Evolutionary conservation across 1,140 invertebrate species (phyloP), one percentile per base, ranked within the genome.

Genomic region (Drosophila subpulchrella): DNA sequence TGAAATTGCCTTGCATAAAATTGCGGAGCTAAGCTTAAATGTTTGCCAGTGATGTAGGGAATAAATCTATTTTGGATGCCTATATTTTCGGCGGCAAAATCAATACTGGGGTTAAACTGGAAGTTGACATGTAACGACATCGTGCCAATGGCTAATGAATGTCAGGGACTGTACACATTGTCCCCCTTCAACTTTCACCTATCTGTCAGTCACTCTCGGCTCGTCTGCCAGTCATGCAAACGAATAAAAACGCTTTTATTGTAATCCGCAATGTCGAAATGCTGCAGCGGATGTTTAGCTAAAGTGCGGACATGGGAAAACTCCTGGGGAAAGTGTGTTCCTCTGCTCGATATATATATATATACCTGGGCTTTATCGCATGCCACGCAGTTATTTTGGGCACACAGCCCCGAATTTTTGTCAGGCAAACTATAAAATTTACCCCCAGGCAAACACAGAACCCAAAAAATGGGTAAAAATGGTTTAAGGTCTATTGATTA

Each of bases 211-310:
- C 46, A 38, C 60, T 68, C 59, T 41, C 46, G 12, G n/a, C 27
- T 46, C 57, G 59, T 51, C 50, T 60, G 63, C 44, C 63, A 53
- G 78, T 85, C 78, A 78, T 66, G 79, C 79, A 82, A 88, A 83
- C 72, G 78, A 79, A 88, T 88, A 83, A 88, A 86, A 88, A 63
- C 83, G 83, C 56, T 89, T 88, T 88, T 88, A 88, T 88, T 88
- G 83, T 88, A 89, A 88, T 83, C 84, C 79, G 63, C 68, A 79
- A 83, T 88, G 83, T 76, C 79, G 82, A 79, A 86, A 82, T 77
- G 75, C 66, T 88, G 78, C 82, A 88, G 57, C 60, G 81, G 60
- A 84, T 83, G 80, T 84, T 84, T 68, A 63, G 76, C 38, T 55
- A 57, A 78, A 86, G 73, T 36, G 30, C 34, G 30, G 55, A 60